These are phyloP conservation scores for Lepeophtheirus nordmannii DNA, from an alignment of 2,888 invertebrate species.

Conservation along the genomic window DNA sequence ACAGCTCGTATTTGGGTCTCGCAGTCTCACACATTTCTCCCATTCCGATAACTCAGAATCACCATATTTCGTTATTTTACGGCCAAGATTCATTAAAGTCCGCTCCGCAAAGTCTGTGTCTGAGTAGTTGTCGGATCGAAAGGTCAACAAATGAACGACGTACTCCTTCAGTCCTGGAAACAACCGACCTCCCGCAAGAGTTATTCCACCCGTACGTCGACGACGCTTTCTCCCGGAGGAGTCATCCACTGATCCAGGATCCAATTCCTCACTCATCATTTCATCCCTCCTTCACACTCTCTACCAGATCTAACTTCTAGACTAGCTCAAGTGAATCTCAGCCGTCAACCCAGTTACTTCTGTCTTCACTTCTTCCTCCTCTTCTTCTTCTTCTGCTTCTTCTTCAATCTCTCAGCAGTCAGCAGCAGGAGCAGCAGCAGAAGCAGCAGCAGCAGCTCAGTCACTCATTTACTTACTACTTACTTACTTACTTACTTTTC, in stretches of 20 bases:
- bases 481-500: too few species aligned
- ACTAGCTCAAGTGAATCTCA: too few species aligned
- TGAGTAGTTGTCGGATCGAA: neutral
- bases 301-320: too few species aligned
- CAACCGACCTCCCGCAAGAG: neutral
- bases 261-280: neutral
- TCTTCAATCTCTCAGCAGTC: too few species aligned
- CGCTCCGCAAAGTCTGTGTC: conserved; percentile 22
- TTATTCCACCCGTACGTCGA: neutral
- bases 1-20: conserved; percentile 10
- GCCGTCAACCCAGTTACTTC: too few species aligned
- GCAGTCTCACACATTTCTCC: neutral
- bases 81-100: conserved; percentile 8
- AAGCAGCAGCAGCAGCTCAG: too few species aligned
- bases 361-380: too few species aligned
- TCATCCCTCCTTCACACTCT: neutral
- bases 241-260: neutral
- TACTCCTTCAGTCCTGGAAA: conserved; percentile 11
- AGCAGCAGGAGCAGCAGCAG: too few species aligned
- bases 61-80: conserved; percentile 7
- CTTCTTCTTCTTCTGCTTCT: too few species aligned
- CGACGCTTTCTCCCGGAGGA: conserved; percentile 3
- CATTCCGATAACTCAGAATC: conserved; percentile 4
- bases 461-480: too few species aligned
- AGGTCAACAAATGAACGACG: conserved; percentile 5